phyloP scores from a whole-genome alignment of 2,113 vertebrate species.

The Melanerpes aurifrons region DNA sequence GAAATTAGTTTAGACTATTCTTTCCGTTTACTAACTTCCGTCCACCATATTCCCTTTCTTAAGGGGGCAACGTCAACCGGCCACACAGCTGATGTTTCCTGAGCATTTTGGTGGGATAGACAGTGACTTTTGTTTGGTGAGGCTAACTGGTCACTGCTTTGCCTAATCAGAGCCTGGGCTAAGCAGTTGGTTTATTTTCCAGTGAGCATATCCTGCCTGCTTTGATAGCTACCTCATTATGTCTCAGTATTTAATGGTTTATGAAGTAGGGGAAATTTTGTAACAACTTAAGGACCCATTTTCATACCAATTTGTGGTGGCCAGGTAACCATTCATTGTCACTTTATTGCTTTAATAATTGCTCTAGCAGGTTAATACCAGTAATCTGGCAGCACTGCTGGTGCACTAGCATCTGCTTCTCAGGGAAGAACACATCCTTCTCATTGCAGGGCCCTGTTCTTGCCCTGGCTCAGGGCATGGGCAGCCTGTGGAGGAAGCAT shows the following conservation, averaged over 20 bases:
- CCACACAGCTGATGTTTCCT: neutral
- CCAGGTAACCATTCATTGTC: neutral
- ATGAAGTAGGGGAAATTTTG: neutral
- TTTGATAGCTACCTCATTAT: neutral
- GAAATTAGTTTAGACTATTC: too few relatives aligned
- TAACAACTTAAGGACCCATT: constrained; percentile 1
- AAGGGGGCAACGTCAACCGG: too few relatives aligned
- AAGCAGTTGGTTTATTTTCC: neutral
- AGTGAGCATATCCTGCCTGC: neutral
- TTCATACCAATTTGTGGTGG: constrained; percentile 6
- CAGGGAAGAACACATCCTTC: rapidly evolving
- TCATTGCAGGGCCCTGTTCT: neutral
- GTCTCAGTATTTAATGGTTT: neutral
- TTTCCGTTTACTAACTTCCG: too few relatives aligned
- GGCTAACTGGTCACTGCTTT: rapidly evolving
- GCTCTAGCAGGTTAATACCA: neutral
- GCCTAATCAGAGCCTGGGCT: rapidly evolving
- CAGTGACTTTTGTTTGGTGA: neutral
- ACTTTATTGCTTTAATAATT: neutral
- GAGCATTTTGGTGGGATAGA: neutral
- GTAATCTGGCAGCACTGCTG: neutral
- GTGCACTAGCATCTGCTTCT: constrained; percentile 4
- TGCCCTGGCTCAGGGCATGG: neutral
- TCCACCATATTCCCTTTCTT: too few relatives aligned
- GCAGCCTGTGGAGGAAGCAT: neutral